Conservation (phyloP, 2,797 vertebrate genomes). For the Leuciscus waleckii region DNA sequence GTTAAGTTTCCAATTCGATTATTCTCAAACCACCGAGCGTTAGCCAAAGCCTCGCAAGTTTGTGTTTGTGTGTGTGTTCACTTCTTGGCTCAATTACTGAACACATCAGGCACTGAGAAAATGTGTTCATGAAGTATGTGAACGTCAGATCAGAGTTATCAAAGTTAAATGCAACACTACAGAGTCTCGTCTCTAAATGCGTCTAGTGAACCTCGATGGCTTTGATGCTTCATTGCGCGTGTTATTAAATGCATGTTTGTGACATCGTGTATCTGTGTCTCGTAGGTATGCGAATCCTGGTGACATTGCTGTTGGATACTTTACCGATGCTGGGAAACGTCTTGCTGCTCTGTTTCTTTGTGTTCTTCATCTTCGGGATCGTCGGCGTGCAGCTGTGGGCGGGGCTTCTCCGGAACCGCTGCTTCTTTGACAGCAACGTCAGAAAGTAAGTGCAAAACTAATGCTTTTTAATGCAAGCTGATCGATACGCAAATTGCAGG, state of each 20-base stretch:
- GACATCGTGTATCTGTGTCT: conserved; percentile 12
- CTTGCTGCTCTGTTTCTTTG: conserved; percentile 94
- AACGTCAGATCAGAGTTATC: conserved; percentile 14
- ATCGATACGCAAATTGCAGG: background rate
- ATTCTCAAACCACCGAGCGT: conserved; percentile 49
- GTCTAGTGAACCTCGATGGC: background rate
- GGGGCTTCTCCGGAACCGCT: conserved; percentile 92
- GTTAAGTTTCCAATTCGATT: conserved; percentile 60
- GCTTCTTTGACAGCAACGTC: conserved; percentile 89
- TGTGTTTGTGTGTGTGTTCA: conserved; percentile 57
- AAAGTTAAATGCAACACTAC: conserved; percentile 3
- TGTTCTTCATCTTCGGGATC: conserved; percentile 98
- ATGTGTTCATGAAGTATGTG: conserved; percentile 9
- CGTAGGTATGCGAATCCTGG: conserved; percentile 93
- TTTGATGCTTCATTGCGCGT: conserved; percentile 1
- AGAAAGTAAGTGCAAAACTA: conserved; percentile 80
- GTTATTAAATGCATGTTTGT: background rate
- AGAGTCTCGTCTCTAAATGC: background rate
- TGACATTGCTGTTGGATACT: conserved; percentile 94
- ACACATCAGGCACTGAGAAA: conserved; percentile 21
- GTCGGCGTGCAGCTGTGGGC: conserved; percentile 97
- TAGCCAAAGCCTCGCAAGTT: conserved; percentile 41
- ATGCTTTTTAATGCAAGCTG: background rate
- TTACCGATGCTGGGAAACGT: conserved; percentile 97
- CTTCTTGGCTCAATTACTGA: conserved; percentile 17